Evolutionary conservation across 1,140 invertebrate genomes (phyloP).

Genomic region (Stratiolaelaps scimitus): DNA sequence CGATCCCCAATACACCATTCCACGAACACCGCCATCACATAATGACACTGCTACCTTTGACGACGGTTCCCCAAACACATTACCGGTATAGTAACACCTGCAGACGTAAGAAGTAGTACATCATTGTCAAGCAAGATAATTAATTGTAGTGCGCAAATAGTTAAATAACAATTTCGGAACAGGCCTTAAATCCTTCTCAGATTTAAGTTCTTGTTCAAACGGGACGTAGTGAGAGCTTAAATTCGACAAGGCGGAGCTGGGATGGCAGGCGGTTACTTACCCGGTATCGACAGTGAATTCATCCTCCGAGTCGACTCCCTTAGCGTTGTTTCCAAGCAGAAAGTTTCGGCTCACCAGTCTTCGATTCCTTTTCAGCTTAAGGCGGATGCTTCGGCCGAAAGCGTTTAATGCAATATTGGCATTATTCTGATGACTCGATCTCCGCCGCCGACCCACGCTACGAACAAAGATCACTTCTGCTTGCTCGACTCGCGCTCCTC

Average conservation of each 20-base stretch:
- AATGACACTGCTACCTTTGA: neutral
- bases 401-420: conserved; percentile 9
- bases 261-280: too few species aligned
- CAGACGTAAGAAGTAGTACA: too few species aligned
- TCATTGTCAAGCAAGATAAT: too few species aligned
- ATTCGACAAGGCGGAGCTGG: too few species aligned
- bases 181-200: too few species aligned
- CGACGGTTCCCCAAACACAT: neutral
- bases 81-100: conserved; percentile 9
- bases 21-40: conserved; percentile 1
- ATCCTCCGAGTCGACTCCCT: neutral
- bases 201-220: too few species aligned
- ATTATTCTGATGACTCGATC: conserved; percentile 3
- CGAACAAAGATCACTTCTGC: conserved; percentile 9
- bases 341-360: conserved; percentile 6
- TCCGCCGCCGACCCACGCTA: neutral
- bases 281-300: too few species aligned
- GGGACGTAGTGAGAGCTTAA: too few species aligned
- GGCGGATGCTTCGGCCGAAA: neutral
- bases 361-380: neutral
- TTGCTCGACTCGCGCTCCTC: conserved; percentile 3
- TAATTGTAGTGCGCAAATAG: too few species aligned
- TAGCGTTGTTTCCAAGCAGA: neutral
- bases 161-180: too few species aligned
- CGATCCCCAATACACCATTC: neutral